Percentiles rank a stretch among this genome's conserved stretches.
Evolutionary conservation across 1,140 invertebrate species (phyloP).

Genomic region (Sitodiplosis mosellana): DNA sequence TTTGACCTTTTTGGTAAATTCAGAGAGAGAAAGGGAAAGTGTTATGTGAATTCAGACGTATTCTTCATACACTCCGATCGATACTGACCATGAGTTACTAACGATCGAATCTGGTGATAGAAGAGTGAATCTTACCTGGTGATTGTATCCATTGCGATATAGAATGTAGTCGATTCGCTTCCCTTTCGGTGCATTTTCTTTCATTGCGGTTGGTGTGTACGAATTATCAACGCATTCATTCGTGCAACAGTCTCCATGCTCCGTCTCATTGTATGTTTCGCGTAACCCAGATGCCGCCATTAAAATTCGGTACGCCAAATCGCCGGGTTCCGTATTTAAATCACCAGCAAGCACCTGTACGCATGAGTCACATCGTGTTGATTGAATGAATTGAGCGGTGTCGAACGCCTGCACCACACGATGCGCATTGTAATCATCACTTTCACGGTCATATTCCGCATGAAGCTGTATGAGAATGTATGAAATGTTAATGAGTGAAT

Average conservation of each 20-base stretch:
- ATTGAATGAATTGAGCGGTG: slow-evolving; percentile 77
- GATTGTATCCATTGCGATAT: slow-evolving; percentile 36
- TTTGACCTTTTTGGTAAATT: too few species aligned
- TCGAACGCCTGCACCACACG: slow-evolving; percentile 84
- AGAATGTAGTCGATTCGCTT: slow-evolving; percentile 86
- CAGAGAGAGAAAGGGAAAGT: too few species aligned
- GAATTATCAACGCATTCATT: slow-evolving; percentile 67
- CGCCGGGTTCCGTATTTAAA: slow-evolving; percentile 74
- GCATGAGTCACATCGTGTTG: slow-evolving; percentile 61
- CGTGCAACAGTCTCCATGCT: slow-evolving; percentile 34
- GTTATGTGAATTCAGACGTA: too few species aligned
- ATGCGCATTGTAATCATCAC: slow-evolving; percentile 81
- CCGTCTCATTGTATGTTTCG: slow-evolving; percentile 25
- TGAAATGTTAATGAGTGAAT: neutral
- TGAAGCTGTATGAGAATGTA: slow-evolving; percentile 54
- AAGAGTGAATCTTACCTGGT: slow-evolving; percentile 29
- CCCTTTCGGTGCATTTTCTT: slow-evolving; percentile 43
- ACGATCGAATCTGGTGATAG: too few species aligned
- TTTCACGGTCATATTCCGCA: slow-evolving; percentile 75
- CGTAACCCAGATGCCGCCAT: slow-evolving; percentile 23
- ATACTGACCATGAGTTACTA: too few species aligned
- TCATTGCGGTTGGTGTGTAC: slow-evolving; percentile 41
- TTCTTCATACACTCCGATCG: too few species aligned
- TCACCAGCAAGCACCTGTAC: slow-evolving; percentile 77
- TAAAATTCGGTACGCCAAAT: slow-evolving; percentile 53